phyloP scores from a whole-genome alignment of 64 coral and sea anemone genomes.

The Trachythela sp. region DNA sequence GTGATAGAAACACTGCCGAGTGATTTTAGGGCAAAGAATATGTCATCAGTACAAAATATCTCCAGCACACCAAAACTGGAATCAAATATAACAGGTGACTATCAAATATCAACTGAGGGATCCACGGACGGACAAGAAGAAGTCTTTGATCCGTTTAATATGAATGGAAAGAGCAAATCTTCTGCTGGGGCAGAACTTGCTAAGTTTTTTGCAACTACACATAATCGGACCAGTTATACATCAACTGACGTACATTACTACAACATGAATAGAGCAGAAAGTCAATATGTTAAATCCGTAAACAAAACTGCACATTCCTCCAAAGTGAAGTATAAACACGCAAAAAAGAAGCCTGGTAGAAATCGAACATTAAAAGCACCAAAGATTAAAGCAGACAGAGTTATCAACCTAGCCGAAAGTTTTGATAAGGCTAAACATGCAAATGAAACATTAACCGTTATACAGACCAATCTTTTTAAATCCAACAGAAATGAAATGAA shows the following conservation, averaged over 20 bases:
- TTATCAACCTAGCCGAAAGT: neutral
- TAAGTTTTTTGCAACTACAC: neutral
- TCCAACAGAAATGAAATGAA: constrained; percentile 74
- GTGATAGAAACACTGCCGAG: neutral
- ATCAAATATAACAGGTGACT: neutral
- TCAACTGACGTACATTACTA: neutral
- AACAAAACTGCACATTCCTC: neutral
- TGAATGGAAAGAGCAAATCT: neutral
- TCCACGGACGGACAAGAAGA: constrained; percentile 22
- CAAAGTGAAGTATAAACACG: neutral
- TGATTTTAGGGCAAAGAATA: neutral
- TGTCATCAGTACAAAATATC: neutral
- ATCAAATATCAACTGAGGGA: constrained; percentile 18
- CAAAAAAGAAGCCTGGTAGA: neutral
- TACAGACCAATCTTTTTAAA: constrained; percentile 78
- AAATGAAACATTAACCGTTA: constrained; percentile 35
- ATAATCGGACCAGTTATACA: neutral
- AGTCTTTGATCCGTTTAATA: constrained; percentile 14
- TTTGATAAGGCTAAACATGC: neutral
- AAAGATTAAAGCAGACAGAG: neutral
- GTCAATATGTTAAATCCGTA: neutral
- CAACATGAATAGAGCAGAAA: neutral
- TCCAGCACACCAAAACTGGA: neutral
- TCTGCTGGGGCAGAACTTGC: neutral
- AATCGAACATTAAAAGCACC: neutral